Conservation (phyloP, 2,888 invertebrate species). For the Tetranychus truncatus region DNA sequence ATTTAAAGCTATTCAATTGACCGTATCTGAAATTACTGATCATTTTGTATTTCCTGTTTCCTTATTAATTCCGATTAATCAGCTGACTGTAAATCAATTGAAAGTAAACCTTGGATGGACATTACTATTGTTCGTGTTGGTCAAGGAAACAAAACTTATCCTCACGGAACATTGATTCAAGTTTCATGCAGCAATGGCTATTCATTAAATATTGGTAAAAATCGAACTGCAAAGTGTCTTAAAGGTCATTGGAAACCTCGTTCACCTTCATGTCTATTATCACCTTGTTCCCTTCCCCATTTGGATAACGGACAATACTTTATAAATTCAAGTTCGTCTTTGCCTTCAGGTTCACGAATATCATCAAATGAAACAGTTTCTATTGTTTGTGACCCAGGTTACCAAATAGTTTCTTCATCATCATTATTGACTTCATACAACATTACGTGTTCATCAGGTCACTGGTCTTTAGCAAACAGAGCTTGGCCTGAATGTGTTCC, state of each 20-base stretch:
- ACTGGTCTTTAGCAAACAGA: conserved; percentile 51
- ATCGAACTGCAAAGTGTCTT: conserved; percentile 53
- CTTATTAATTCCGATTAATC: not conserved
- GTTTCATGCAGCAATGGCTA: conserved; percentile 60
- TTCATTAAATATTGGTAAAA: conserved; percentile 52
- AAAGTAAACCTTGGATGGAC: conserved; percentile 44
- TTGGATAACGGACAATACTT: conserved; percentile 48
- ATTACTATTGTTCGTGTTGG: conserved; percentile 31
- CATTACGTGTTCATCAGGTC: conserved; percentile 50
- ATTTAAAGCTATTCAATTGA: no score
- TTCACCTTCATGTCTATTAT: conserved; percentile 56
- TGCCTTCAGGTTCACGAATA: not conserved
- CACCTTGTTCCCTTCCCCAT: conserved; percentile 49
- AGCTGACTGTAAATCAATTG: conserved; percentile 48
- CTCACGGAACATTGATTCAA: conserved; percentile 54
- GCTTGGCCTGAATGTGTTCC: conserved; percentile 54
- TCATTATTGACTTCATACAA: not conserved
- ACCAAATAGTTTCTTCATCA: not conserved
- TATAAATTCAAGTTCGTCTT: conserved; percentile 28
- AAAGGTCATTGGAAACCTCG: conserved; percentile 70
- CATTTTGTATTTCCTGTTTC: not conserved
- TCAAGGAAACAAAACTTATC: conserved; percentile 31
- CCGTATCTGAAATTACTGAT: no score
- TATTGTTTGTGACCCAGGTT: not conserved
- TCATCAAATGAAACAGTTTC: not conserved